phyloP scores from a whole-genome alignment of 2,113 vertebrate species.

The Forbesichthys agassizii region DNA sequence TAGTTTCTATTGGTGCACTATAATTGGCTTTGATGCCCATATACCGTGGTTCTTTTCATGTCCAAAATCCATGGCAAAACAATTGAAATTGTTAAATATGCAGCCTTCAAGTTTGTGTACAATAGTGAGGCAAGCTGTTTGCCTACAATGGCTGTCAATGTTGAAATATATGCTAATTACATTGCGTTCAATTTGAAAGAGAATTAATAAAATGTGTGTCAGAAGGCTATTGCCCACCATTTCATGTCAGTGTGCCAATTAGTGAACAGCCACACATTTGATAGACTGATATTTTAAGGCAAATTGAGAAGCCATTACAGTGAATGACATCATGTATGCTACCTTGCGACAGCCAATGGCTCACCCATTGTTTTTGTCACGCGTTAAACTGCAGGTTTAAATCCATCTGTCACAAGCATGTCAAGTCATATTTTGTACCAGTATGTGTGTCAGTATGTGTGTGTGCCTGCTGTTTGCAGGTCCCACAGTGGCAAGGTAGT shows the following conservation, averaged over 20 bases:
- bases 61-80: no score
- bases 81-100: no score
- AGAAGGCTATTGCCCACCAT: no score
- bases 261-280: constrained; percentile 29
- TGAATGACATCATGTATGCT: constrained; percentile 21
- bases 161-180: no score
- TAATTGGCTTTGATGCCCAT: no score
- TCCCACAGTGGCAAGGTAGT: constrained; percentile 25
- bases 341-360: constrained; percentile 20
- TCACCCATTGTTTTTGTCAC: neutral
- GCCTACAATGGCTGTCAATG: no score
- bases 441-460: neutral
- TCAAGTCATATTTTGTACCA: neutral
- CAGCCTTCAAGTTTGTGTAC: no score
- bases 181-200: no score
- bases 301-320: constrained; percentile 23
- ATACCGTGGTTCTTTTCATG: no score
- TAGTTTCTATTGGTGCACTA: no score
- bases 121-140: no score
- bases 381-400: neutral
- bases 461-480: constrained; percentile 7
- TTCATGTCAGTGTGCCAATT: constrained; percentile 4
- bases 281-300: constrained; percentile 14
- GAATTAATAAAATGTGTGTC: no score
- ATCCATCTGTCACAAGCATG: neutral